Evolutionary conservation across 2,797 vertebrate species (phyloP), one percentile per base, ranked within the genome.

Genomic region (Danionella dracula): DNA sequence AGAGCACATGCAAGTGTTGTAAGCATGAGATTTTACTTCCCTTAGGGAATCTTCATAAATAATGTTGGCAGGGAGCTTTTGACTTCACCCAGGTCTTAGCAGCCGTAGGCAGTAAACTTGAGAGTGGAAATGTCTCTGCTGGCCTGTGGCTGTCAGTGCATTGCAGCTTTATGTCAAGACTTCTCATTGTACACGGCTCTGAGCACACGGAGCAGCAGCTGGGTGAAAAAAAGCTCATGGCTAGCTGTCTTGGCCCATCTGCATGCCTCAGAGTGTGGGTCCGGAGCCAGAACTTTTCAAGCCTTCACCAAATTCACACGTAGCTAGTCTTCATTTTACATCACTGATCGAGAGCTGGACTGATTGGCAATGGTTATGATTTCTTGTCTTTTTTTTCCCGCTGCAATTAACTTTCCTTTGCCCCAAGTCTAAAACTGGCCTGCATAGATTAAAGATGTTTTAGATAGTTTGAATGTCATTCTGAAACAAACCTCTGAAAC

Each of bases 361-460:
- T 48, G 32, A 54, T 55, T 69, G 63, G 49, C 74, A 66, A 15
- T 40, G 16, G 21, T 44, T 54, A 63, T 59, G 54, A 64, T 32
- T 19, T 79, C 83, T 79, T 70, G 62, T 83, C 62, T 75, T 81
- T 79, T 83, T 82, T 83, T 75, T 75, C 51, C 20, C 48, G 70
- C 75, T 76, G 83, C 84, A 85, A 86, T 90, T 89, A 88, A 83
- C 81, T 86, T 76, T 73, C 75, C 78, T 80, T 86, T 84, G 57
- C 83, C 86, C 80, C 82, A 63, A 76, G 84, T 85, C 84, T 81
- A 79, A 87, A 83, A 83, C 80, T 86, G 83, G 66, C 85, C 85
- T 82, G 86, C 79, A 87, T 88, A 87, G 84, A 85, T 78, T 81
- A 82, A 82, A 84, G 81, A 84, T 82, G n/a, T n/a, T 55, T 81